Evolutionary conservation across 2,797 vertebrate genomes (phyloP).

Genomic region (Ibycter americanus): DNA sequence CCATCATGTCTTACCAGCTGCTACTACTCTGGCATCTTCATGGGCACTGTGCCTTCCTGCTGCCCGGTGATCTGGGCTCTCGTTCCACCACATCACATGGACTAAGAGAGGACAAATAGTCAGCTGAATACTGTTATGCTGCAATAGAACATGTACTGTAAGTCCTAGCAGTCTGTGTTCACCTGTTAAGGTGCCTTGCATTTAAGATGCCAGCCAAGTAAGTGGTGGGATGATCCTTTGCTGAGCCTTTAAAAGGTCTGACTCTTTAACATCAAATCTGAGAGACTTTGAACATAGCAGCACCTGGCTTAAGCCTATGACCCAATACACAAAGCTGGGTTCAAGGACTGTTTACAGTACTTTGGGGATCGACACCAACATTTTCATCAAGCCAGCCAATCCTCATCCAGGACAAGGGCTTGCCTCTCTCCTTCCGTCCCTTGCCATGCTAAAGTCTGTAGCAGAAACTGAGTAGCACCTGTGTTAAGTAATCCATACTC

Average conservation of each 20-base stretch:
- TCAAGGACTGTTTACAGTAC: conserved; percentile 31
- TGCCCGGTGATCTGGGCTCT: conserved; percentile 84
- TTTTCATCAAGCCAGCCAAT: neutral
- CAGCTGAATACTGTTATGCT: neutral
- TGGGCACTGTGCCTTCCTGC: conserved; percentile 83
- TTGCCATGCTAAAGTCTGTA: neutral
- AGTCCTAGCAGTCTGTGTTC: neutral
- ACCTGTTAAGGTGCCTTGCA: neutral
- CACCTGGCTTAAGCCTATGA: neutral
- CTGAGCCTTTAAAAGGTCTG: neutral
- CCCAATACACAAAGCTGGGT: neutral
- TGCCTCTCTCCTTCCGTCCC: neutral
- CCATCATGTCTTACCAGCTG: conserved; percentile 82
- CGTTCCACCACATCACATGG: conserved; percentile 88
- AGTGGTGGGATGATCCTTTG: neutral
- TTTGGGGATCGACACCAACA: neutral
- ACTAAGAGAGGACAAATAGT: conserved; percentile 75
- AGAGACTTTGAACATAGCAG: neutral
- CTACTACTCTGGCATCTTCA: conserved; percentile 87
- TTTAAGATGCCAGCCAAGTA: neutral
- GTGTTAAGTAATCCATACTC: conserved; percentile 87
- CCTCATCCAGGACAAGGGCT: neutral
- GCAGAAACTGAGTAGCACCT: conserved; percentile 73
- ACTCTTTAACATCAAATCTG: neutral
- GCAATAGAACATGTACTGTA: neutral